Conservation (phyloP, 2,113 vertebrate genomes). For the Tragelaphus scriptus region DNA sequence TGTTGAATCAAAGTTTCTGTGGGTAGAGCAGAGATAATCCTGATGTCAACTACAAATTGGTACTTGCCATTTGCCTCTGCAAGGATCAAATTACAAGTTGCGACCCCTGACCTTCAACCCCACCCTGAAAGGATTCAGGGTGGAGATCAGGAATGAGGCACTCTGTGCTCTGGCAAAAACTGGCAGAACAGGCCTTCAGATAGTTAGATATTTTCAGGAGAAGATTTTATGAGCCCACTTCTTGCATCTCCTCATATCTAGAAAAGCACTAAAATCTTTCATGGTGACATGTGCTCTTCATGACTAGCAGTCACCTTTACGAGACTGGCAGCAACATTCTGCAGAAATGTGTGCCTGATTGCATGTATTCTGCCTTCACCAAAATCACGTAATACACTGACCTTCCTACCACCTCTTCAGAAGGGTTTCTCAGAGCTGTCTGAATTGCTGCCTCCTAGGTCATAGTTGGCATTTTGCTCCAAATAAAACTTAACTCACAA, state of each 20-base stretch:
- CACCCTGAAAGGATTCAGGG: neutral
- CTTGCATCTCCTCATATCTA: neutral
- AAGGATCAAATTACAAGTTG: neutral
- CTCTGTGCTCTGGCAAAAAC: neutral
- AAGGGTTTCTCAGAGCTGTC: neutral
- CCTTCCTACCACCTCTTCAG: neutral
- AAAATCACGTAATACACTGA: neutral
- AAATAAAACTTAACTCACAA: neutral
- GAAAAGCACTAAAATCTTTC: neutral
- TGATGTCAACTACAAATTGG: neutral
- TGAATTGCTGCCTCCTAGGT: neutral
- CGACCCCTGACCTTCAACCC: neutral
- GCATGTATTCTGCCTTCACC: neutral
- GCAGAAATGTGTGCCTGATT: neutral
- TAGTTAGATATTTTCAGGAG: neutral
- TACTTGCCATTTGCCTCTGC: neutral
- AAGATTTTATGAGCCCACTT: neutral
- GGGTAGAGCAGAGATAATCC: neutral
- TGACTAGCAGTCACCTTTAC: neutral
- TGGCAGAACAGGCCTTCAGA: neutral
- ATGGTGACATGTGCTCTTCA: neutral
- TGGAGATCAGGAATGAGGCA: neutral
- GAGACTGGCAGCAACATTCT: neutral
- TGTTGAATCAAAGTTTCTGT: neutral
- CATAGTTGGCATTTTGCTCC: neutral